Evolutionary conservation across 2,113 vertebrate species (phyloP).

Genomic region (Brienomyrus brachyistius): DNA sequence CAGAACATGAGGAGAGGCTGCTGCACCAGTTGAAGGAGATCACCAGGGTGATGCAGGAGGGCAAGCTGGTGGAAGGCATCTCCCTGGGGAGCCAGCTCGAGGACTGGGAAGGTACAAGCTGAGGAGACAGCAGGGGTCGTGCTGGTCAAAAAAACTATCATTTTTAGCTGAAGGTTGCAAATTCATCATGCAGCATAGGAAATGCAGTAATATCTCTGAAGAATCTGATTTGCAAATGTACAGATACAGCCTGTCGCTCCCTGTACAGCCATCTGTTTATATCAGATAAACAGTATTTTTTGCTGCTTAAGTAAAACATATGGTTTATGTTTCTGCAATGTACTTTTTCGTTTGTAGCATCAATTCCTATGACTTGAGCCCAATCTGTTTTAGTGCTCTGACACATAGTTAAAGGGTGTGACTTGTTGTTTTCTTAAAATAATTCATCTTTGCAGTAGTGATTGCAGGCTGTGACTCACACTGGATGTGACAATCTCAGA

Average conservation of each 20-base stretch:
- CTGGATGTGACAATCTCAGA: not conserved
- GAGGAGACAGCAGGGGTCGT: not conserved
- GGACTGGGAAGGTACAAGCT: conserved; percentile 67
- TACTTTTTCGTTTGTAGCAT: not conserved
- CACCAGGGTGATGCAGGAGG: conserved; percentile 87
- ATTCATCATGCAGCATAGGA: not conserved
- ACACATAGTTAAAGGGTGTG: not conserved
- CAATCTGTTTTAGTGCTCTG: not conserved
- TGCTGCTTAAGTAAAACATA: not conserved
- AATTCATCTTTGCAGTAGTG: not conserved
- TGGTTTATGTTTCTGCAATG: not conserved
- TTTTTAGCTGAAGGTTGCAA: not conserved
- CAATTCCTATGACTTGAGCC: not conserved
- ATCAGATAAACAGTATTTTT: not conserved
- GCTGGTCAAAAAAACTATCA: not conserved
- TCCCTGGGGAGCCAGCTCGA: conserved; percentile 67
- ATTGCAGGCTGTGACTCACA: not conserved
- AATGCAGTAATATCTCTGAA: not conserved
- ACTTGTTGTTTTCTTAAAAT: not conserved
- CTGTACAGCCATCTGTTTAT: not conserved
- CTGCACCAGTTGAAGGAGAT: conserved; percentile 88
- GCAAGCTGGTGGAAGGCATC: conserved; percentile 71
- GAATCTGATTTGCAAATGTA: not conserved
- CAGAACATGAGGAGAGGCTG: conserved; percentile 80
- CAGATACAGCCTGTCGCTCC: not conserved